Conservation (phyloP, 2,113 vertebrate genomes). For the Malurus cyaneus region DNA sequence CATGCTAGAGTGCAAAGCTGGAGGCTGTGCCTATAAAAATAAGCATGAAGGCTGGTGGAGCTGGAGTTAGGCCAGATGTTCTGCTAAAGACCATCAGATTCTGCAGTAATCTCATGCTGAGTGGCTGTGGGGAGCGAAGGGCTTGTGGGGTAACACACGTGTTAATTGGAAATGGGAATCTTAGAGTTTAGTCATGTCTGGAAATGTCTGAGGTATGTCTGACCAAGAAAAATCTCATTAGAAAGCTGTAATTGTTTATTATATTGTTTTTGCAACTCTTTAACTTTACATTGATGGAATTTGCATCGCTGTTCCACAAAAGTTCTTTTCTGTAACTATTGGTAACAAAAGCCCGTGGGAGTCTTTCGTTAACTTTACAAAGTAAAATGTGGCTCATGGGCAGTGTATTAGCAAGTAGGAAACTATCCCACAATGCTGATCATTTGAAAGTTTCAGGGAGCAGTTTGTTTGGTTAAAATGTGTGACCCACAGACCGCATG, state of each 20-base stretch:
- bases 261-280: background rate
- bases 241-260: conserved; percentile 9
- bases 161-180: conserved; percentile 48
- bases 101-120: conserved; percentile 13
- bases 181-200: conserved; percentile 42
- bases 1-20: background rate
- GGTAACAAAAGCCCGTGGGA: background rate
- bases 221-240: conserved; percentile 15
- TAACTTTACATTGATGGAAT: background rate
- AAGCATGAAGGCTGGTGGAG: conserved; percentile 14
- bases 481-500: background rate
- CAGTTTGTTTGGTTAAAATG: background rate
- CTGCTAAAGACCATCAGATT: conserved; percentile 20
- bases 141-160: background rate
- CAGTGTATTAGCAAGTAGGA: background rate
- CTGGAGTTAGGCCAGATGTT: conserved; percentile 23
- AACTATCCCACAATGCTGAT: background rate
- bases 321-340: background rate
- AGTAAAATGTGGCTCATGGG: background rate
- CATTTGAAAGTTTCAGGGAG: background rate
- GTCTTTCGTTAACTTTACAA: background rate
- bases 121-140: background rate
- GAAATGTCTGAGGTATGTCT: conserved; percentile 29
- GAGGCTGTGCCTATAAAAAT: conserved; percentile 57
- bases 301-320: background rate